These are phyloP conservation scores for Gibbula magus DNA, from an alignment of 2,888 invertebrate species.

Conservation along the genomic window DNA sequence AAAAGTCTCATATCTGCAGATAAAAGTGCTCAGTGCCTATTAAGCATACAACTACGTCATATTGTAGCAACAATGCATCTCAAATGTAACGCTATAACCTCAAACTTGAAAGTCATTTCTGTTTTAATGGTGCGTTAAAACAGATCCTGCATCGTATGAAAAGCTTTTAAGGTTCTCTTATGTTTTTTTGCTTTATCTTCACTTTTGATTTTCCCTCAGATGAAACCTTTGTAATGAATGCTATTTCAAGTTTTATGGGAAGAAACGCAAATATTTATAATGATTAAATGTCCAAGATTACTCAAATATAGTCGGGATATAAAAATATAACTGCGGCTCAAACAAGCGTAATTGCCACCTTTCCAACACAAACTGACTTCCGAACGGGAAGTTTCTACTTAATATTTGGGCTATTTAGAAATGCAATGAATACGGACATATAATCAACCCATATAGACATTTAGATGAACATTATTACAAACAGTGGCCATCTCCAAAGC, in stretches of 20 bases:
- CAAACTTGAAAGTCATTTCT: no score
- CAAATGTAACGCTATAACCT: no score
- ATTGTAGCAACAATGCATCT: no score
- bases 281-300: constrained; percentile 3
- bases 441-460: background rate
- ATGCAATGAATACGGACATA: background rate
- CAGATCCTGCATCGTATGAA: no score
- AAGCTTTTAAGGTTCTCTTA: no score
- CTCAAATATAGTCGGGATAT: background rate
- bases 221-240: background rate
- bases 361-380: background rate
- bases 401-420: background rate
- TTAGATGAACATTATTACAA: background rate
- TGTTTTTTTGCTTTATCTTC: no score
- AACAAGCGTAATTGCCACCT: background rate
- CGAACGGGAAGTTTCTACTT: background rate
- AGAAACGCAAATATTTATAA: constrained; percentile 8
- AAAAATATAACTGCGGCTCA: background rate
- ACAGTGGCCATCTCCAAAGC: background rate
- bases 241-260: background rate
- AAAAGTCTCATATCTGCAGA: no score
- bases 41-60: no score
- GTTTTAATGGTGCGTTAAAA: no score
- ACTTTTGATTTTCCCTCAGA: no score
- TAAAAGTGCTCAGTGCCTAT: no score